phyloP scores from a whole-genome alignment of 2,113 vertebrate species.

The Charina bottae region DNA sequence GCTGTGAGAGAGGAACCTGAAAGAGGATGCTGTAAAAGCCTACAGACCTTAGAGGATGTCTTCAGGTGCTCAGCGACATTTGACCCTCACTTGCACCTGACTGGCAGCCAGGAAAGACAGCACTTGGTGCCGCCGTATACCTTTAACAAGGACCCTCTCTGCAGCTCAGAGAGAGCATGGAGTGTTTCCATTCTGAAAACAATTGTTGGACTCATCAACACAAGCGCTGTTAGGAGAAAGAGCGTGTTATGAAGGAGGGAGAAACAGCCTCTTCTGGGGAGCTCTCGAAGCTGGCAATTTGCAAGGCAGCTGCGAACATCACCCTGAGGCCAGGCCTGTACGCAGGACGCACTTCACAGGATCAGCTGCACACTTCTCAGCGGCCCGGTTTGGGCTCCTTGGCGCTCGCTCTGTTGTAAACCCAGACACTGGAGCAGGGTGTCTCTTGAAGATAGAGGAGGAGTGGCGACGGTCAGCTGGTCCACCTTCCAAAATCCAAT shows the following conservation, averaged over 20 bases:
- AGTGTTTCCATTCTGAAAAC: neutral
- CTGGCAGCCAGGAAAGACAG: neutral
- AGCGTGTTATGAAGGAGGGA: neutral
- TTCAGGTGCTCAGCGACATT: neutral
- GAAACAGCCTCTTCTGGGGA: neutral
- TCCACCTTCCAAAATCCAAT: neutral
- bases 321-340: neutral
- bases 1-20: neutral
- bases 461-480: neutral
- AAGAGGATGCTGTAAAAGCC: neutral
- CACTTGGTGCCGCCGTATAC: neutral
- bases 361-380: neutral
- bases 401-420: neutral
- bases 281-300: neutral
- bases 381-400: neutral
- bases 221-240: neutral
- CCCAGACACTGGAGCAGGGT: neutral
- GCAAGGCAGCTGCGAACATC: neutral
- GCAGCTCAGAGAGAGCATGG: neutral
- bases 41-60: neutral
- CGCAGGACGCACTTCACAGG: no score
- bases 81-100: neutral
- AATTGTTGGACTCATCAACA: neutral
- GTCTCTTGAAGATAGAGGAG: neutral
- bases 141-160: neutral